Evolutionary conservation across 2,113 vertebrate genomes (phyloP), one percentile per base, ranked within the genome.

Genomic region (Dipodomys spectabilis): DNA sequence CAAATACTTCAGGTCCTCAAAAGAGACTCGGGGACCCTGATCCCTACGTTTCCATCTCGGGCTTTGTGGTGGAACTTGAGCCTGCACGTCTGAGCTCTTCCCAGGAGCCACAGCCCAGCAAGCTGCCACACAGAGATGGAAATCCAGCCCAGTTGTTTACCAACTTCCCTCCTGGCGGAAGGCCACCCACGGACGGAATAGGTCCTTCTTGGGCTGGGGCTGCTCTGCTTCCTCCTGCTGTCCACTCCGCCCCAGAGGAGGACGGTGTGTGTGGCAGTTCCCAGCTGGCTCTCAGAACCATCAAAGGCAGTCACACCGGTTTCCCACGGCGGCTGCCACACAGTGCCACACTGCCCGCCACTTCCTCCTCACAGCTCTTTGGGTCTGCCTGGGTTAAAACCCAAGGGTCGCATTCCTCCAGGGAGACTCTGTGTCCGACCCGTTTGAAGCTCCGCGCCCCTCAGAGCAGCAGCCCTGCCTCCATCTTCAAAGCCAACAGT

Each of bases 301-400:
- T 13, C 49, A 53, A 53, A 53, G 49, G 9, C 8, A 53, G 49
- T 13, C 12, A 13, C 53, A 4, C 13, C 62, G 1, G 7, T 77
- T 75, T 35, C 16, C 69, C 19, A 4, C 1, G 12, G 35, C 64
- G 23, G 35, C 23, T 22, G 28, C 62, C 27, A 39, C 35, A 11
- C 39, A n/a, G 39, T 1, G 8, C 0, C 27, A 16, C 39, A n/a
- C 3, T 12, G 2, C 12, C 15, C 0, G 15, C 15, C 0, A 57
- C 15, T 13, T 57, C 53, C 53, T 57, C 53, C 53, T 57, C 53
- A 12, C 49, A 12, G 12, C 12, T 49, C 49, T 12, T 35, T 25
- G 39, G 57, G 79, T 5, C 53, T 77, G 72, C 0, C 4, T 11
- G 49, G 57, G 79, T 5, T 71, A 28, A 53, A 49, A 68, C 62